A percentile compares a stretch with the other conserved stretches of the same genome.
Evolutionary conservation across 2,797 vertebrate species (phyloP).

Genomic region (Enteromius thamalakanensis): DNA sequence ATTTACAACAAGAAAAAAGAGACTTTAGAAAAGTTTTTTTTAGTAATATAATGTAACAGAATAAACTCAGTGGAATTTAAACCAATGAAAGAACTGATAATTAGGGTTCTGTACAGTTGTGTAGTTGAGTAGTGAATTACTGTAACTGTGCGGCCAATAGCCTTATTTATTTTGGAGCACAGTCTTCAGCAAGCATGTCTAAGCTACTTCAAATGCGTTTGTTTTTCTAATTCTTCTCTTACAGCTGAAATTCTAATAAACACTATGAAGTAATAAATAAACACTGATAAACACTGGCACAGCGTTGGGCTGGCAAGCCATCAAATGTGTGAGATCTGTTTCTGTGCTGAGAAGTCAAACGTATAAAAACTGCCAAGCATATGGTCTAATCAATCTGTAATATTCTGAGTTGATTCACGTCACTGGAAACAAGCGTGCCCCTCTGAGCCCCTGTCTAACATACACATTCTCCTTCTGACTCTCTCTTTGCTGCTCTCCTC

Average conservation of each 20-base stretch:
- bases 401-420: slow-evolving; percentile 47
- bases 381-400: slow-evolving; percentile 43
- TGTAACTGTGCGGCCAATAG: not conserved
- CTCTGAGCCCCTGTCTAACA: slow-evolving; percentile 38
- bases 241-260: slow-evolving; percentile 15
- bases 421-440: slow-evolving; percentile 49
- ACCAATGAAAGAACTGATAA: not conserved
- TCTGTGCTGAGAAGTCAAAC: slow-evolving; percentile 45
- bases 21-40: not conserved
- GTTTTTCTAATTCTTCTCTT: slow-evolving; percentile 11
- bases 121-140: not conserved
- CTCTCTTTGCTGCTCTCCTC: slow-evolving; percentile 31
- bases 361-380: slow-evolving; percentile 46
- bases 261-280: slow-evolving; percentile 14
- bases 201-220: not conserved
- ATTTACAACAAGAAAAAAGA: not conserved
- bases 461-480: slow-evolving; percentile 24
- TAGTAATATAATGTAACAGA: not conserved
- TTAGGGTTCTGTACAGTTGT: not conserved
- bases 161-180: not conserved
- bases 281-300: slow-evolving; percentile 16
- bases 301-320: slow-evolving; percentile 6
- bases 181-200: not conserved
- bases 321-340: slow-evolving; percentile 20
- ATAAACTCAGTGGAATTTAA: not conserved